Conservation (phyloP, 2,113 vertebrate genomes). For the Hipposideros armiger region DNA sequence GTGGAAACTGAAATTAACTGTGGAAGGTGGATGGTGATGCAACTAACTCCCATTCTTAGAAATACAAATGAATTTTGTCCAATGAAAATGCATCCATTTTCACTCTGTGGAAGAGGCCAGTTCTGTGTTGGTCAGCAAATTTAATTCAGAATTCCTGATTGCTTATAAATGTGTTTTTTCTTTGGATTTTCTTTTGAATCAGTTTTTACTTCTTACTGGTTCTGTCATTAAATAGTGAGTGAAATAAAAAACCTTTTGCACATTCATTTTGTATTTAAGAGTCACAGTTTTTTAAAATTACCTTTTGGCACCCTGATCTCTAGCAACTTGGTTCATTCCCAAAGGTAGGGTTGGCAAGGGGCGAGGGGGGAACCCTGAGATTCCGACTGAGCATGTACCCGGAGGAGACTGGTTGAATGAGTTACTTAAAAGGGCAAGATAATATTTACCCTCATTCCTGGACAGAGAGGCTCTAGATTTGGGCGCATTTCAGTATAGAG, state of each 20-base stretch:
- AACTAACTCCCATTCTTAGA: neutral
- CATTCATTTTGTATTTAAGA: slow-evolving; percentile 36
- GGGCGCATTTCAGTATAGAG: neutral
- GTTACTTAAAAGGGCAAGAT: neutral
- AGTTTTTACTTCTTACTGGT: slow-evolving; percentile 3
- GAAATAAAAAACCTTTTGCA: neutral
- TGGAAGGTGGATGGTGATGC: neutral
- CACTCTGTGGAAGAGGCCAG: neutral
- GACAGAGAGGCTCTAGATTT: neutral
- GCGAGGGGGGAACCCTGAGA: neutral
- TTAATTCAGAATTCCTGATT: neutral
- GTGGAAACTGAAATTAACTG: neutral
- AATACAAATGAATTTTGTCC: neutral
- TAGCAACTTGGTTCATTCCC: neutral
- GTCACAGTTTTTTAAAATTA: neutral
- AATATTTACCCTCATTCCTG: slow-evolving; percentile 24
- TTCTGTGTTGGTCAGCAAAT: slow-evolving; percentile 6
- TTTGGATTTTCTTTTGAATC: neutral
- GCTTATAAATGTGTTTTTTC: neutral
- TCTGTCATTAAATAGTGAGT: slow-evolving; percentile 30
- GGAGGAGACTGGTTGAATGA: neutral
- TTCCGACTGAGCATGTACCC: neutral
- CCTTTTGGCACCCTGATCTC: slow-evolving; percentile 12
- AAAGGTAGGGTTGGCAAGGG: neutral
- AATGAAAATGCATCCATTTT: neutral